A percentile compares a stretch with the other conserved stretches of the same genome.
phyloP scores from a whole-genome alignment of 2,113 vertebrate genomes.

The Eublepharis macularius region DNA sequence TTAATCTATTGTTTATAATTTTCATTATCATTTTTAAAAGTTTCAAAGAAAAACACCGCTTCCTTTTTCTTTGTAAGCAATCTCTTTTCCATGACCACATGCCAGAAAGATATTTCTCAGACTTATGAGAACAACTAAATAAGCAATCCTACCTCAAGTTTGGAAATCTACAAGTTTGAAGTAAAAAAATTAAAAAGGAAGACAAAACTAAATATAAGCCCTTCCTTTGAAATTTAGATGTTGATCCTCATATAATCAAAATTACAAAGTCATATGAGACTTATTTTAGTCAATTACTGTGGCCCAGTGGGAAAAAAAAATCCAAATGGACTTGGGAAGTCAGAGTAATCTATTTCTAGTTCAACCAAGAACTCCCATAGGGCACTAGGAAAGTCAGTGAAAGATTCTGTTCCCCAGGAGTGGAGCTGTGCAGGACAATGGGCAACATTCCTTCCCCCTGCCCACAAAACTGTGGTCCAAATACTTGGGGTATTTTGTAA shows the following conservation, averaged over 20 bases:
- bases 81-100: slow-evolving; percentile 40
- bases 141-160: slow-evolving; percentile 1
- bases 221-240: neutral
- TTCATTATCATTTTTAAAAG: slow-evolving; percentile 33
- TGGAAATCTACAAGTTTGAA: neutral
- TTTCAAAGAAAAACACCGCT: slow-evolving; percentile 25
- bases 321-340: neutral
- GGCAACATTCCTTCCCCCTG: too few relatives aligned
- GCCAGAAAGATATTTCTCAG: slow-evolving; percentile 50
- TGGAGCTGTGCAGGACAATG: too few relatives aligned
- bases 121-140: slow-evolving; percentile 12
- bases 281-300: neutral
- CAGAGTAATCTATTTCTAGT: too few relatives aligned
- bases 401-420: neutral
- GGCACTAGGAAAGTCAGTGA: neutral
- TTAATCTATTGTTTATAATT: slow-evolving; percentile 40
- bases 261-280: neutral
- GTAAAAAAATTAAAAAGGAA: neutral
- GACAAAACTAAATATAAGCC: neutral
- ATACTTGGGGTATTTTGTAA: too few relatives aligned
- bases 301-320: neutral
- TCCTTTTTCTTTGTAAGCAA: slow-evolving; percentile 55
- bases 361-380: neutral
- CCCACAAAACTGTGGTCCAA: too few relatives aligned
- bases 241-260: neutral